Evolutionary conservation across 1,140 invertebrate genomes (phyloP).

Genomic region (Mya arenaria): DNA sequence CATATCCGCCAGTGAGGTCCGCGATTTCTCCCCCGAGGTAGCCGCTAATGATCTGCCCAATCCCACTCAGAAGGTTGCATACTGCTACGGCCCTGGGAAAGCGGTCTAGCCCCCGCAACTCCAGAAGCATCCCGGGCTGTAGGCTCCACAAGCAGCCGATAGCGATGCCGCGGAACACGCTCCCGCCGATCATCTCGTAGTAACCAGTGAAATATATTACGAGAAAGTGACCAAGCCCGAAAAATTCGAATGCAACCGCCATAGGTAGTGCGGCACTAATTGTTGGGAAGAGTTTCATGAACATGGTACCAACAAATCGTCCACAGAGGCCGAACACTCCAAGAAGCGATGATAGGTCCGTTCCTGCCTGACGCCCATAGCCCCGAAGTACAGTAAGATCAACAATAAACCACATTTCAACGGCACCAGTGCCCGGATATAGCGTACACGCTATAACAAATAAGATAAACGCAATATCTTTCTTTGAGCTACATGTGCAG

Average conservation of each 20-base stretch:
- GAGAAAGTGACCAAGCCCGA: constrained; percentile 9
- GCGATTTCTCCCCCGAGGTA: constrained; percentile 18
- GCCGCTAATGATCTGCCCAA: constrained; percentile 11
- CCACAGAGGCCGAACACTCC: constrained; percentile 17
- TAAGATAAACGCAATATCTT: constrained; percentile 30
- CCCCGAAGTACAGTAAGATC: constrained; percentile 35
- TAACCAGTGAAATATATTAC: constrained; percentile 18
- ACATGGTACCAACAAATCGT: constrained; percentile 4
- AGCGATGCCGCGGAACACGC: constrained; percentile 31
- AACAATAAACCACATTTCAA: constrained; percentile 45
- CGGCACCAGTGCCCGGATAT: constrained; percentile 23
- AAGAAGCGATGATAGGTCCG: constrained; percentile 10
- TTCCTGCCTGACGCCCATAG: constrained; percentile 30
- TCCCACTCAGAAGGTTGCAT: constrained; percentile 23
- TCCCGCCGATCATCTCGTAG: constrained; percentile 18
- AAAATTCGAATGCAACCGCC: constrained; percentile 1
- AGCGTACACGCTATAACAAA: constrained; percentile 17
- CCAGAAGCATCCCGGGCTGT: constrained; percentile 18
- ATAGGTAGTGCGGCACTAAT: constrained; percentile 25
- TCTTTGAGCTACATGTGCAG: constrained; percentile 37
- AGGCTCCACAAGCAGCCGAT: constrained; percentile 12
- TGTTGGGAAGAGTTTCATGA: neutral
- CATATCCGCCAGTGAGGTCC: constrained; percentile 32
- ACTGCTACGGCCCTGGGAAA: constrained; percentile 30
- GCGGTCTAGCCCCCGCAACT: constrained; percentile 11